phyloP scores from a whole-genome alignment of 2,797 vertebrate species.

The Podarcis lilfordi region DNA sequence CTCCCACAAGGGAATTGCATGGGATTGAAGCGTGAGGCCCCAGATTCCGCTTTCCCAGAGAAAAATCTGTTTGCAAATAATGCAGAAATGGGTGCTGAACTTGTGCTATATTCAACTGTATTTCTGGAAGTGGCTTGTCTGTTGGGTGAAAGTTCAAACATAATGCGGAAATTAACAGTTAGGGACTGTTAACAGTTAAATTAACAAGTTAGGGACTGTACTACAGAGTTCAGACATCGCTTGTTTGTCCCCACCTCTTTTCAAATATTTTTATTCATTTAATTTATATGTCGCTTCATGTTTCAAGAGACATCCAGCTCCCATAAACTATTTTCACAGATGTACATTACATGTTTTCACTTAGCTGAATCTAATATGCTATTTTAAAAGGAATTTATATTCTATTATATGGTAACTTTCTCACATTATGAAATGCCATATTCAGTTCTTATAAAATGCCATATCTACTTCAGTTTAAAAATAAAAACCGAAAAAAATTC shows the following conservation, averaged over 20 bases:
- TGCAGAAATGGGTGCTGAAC: too few species aligned
- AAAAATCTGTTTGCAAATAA: too few species aligned
- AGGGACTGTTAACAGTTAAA: not conserved
- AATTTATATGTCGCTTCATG: too few species aligned
- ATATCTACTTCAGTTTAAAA: not conserved
- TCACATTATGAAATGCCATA: not conserved
- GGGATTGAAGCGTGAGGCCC: not conserved
- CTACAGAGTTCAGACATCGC: not conserved
- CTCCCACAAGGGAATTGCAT: not conserved
- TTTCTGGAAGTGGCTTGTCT: too few species aligned
- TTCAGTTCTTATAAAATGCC: not conserved
- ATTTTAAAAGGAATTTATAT: not conserved
- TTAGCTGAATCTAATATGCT: not conserved
- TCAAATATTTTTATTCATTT: too few species aligned
- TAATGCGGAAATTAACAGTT: too few species aligned
- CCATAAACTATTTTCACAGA: not conserved
- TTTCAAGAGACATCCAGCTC: not conserved
- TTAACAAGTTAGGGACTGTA: not conserved
- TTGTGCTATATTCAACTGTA: too few species aligned
- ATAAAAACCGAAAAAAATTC: accelerated
- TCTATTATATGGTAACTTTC: not conserved
- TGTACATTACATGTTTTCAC: not conserved
- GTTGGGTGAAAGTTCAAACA: too few species aligned
- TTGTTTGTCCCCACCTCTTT: not conserved
- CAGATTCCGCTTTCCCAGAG: too few species aligned